Evolutionary conservation across 2,113 vertebrate genomes (phyloP).

Genomic region (Taurulus bubalis): DNA sequence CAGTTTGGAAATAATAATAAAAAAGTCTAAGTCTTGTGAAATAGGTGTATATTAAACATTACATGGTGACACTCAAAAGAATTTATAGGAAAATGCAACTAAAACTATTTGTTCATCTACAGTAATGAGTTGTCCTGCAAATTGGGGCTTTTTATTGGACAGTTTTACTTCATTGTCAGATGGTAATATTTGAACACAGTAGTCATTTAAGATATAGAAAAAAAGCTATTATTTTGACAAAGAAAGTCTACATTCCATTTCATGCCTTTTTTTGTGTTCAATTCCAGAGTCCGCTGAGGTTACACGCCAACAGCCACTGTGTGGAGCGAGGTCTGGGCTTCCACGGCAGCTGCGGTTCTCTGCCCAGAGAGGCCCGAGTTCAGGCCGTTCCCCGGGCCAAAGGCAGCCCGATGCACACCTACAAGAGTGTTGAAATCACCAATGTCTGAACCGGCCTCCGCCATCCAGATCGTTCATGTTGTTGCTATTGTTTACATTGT

Average conservation of each 20-base stretch:
- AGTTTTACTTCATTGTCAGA: neutral
- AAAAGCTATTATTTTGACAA: neutral
- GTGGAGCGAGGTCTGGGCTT: constrained; percentile 80
- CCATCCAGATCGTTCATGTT: neutral
- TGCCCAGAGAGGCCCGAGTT: constrained; percentile 83
- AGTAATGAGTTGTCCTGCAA: neutral
- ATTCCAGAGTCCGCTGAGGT: constrained; percentile 84
- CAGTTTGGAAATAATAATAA: neutral
- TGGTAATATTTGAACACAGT: neutral
- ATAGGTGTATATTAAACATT: neutral
- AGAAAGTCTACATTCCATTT: neutral
- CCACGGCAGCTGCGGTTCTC: constrained; percentile 84
- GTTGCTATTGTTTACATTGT: constrained; percentile 57
- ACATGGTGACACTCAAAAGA: neutral
- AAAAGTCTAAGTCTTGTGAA: neutral
- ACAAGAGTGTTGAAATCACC: constrained; percentile 78
- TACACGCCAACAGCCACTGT: constrained; percentile 81
- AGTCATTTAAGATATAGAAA: neutral
- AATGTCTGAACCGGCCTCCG: constrained; percentile 68
- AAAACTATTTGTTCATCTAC: neutral
- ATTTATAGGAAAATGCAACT: neutral
- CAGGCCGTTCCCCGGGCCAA: constrained; percentile 76
- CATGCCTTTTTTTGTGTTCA: neutral
- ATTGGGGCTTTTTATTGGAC: neutral
- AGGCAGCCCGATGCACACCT: constrained; percentile 83